phyloP scores from a whole-genome alignment of 2,797 vertebrate genomes.

The Anolis apletophallus region DNA sequence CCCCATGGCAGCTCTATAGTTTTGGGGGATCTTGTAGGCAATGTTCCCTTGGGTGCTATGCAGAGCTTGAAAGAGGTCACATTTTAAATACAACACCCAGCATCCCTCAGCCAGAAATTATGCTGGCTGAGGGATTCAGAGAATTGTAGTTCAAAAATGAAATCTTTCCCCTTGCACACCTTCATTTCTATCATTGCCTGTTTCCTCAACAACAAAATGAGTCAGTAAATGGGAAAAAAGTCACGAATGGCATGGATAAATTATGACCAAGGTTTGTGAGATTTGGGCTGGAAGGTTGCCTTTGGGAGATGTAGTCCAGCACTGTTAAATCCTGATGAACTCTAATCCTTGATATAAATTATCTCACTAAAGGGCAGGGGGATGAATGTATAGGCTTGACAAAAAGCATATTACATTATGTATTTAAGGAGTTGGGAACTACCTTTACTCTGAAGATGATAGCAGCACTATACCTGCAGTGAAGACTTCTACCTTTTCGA shows the following conservation, averaged over 20 bases:
- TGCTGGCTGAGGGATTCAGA: too few relatives aligned
- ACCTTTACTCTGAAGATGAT: background rate
- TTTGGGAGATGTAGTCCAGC: background rate
- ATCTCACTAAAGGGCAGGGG: too few relatives aligned
- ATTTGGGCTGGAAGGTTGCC: too few relatives aligned
- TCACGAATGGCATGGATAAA: too few relatives aligned
- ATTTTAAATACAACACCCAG: background rate
- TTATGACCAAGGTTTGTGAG: too few relatives aligned
- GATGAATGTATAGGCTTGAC: too few relatives aligned
- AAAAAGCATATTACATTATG: background rate
- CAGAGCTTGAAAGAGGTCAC: too few relatives aligned
- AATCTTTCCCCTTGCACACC: background rate
- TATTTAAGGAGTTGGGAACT: slow-evolving; percentile 2
- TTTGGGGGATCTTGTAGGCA: background rate
- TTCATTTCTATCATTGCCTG: background rate
- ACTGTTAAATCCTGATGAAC: too few relatives aligned
- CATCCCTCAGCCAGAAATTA: too few relatives aligned
- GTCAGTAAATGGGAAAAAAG: background rate
- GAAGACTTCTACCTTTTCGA: slow-evolving; percentile 75
- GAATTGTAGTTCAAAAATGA: too few relatives aligned
- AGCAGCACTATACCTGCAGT: slow-evolving; percentile 77
- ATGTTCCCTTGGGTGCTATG: background rate
- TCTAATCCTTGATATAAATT: too few relatives aligned
- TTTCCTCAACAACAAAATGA: background rate
- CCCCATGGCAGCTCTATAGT: background rate